Evolutionary conservation across 92 coral and sea anemone species (phyloP), one percentile per base, ranked within the genome.

Genomic region (Pocillopora grandis): DNA sequence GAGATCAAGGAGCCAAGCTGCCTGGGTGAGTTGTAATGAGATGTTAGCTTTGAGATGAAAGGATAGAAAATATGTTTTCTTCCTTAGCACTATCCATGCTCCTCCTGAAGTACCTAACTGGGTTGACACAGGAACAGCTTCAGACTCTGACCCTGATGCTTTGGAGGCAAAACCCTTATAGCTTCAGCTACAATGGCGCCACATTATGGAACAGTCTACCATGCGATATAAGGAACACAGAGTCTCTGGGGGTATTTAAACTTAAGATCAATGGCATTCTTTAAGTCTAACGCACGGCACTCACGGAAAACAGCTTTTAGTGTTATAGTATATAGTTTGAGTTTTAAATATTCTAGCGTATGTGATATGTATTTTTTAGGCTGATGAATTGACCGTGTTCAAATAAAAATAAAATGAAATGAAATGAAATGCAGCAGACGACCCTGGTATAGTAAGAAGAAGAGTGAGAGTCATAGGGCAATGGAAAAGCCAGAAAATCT

Each of bases 51-150:
- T 80, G 75, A 63, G 81, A 80, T 86, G 86, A 80, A 80, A 80
- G 2, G 89, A 86, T 62, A 86, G 76, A 37, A 79, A 86, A 27
- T 80, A 79, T 35, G 74, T 77, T 23, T 67, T 77, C 58, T 71
- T 85, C 66, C 78, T 69, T 0, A 85, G 83, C 61, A 66, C 77
- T 56, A 85, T 77, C 71, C 89, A 86, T 86, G 80, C 81, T 33
- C 61, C 82, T 16, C 90, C 82, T 66, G 57, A 87, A 61, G 87
- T 66, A 12, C 90, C 87, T 42, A 76, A 74, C 16, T 87, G 87
- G 90, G 87, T 87, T 20, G 58, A 67, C 2, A 60, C 77, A 2
- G 83, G 81, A 52, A 52, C 76, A 20, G 67, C 62, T 76, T 72
- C 70, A 48, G 72, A 87, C 76, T 69, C 78, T 9, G 87, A 87